A percentile compares a stretch with the other conserved stretches of the same genome.
These are phyloP conservation scores for Zophobas morio DNA, from an alignment of 1,140 invertebrate genomes.

Conservation along the genomic window DNA sequence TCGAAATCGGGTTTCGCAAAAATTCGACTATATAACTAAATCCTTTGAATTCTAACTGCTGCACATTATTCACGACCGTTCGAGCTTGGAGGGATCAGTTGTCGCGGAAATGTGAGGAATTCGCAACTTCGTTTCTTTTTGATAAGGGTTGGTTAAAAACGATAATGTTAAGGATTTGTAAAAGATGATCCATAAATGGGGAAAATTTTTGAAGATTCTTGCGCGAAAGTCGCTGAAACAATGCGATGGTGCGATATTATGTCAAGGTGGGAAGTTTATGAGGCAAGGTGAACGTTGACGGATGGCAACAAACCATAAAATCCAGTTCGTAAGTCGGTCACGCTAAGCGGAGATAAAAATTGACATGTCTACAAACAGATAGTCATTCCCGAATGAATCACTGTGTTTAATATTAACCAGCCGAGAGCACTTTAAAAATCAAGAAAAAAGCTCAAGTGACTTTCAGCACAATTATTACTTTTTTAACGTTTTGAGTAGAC, in stretches of 20 bases:
- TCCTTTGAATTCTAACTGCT: background rate
- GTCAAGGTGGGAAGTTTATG: conserved; percentile 24
- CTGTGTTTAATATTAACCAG: background rate
- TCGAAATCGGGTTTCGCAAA: background rate
- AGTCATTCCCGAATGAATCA: conserved; percentile 19
- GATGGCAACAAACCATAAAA: conserved; percentile 11
- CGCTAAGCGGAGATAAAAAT: conserved; percentile 11
- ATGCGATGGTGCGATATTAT: background rate
- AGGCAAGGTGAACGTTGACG: conserved; percentile 18
- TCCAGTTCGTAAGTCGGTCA: conserved; percentile 24
- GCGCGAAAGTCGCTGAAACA: background rate
- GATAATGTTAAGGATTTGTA: too few species aligned
- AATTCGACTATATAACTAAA: conserved; percentile 10
- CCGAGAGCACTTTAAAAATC: background rate
- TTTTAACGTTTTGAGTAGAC: too few species aligned
- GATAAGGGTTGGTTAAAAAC: too few species aligned
- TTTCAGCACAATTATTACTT: too few species aligned
- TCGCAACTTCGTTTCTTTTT: background rate
- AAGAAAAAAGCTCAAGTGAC: background rate
- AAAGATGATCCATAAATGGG: background rate
- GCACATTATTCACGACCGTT: background rate
- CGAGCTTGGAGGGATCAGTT: too few species aligned
- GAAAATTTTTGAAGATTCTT: background rate
- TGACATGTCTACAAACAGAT: conserved; percentile 12
- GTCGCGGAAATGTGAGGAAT: background rate